These are phyloP conservation scores for Mellilla xanthometata DNA, from an alignment of 2,888 invertebrate species.

Conservation along the genomic window DNA sequence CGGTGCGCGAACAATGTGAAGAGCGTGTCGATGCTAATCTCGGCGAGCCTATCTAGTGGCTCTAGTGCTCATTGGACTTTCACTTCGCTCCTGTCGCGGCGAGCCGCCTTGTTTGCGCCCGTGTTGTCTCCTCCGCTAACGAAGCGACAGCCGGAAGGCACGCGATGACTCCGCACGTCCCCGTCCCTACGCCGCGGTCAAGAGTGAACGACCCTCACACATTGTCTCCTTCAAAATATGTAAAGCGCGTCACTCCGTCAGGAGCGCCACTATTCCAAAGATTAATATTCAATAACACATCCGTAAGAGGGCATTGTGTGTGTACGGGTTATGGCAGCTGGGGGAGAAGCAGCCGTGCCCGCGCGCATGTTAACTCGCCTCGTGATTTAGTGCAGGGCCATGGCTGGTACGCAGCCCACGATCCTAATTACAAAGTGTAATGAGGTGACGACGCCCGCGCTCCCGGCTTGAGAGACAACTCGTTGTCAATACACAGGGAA, in stretches of 20 bases:
- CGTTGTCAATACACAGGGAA: conserved; percentile 29
- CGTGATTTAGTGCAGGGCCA: conserved; percentile 75
- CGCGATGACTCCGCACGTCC: conserved; percentile 33
- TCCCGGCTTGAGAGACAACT: conserved; percentile 29
- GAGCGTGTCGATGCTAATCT: conserved; percentile 76
- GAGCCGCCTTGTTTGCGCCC: conserved; percentile 55
- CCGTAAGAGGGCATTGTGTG: conserved; percentile 61
- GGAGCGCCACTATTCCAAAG: conserved; percentile 45
- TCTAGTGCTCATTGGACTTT: conserved; percentile 68
- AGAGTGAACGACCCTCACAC: conserved; percentile 29
- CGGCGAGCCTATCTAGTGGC: conserved; percentile 59
- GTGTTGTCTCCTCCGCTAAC: conserved; percentile 58
- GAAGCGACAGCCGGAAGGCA: conserved; percentile 40
- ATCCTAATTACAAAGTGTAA: conserved; percentile 79
- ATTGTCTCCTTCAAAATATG: conserved; percentile 57
- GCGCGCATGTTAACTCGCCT: conserved; percentile 59
- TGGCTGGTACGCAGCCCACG: conserved; percentile 63
- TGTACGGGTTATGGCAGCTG: conserved; percentile 54
- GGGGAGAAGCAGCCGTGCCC: conserved; percentile 42
- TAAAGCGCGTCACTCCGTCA: conserved; percentile 49
- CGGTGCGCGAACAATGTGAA: conserved; percentile 74
- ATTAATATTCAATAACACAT: conserved; percentile 72
- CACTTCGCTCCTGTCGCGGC: conserved; percentile 54
- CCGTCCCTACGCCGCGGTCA: conserved; percentile 25
- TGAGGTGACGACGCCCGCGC: conserved; percentile 57